phyloP scores from a whole-genome alignment of 1,140 invertebrate genomes.

The Ooceraea biroi region DNA sequence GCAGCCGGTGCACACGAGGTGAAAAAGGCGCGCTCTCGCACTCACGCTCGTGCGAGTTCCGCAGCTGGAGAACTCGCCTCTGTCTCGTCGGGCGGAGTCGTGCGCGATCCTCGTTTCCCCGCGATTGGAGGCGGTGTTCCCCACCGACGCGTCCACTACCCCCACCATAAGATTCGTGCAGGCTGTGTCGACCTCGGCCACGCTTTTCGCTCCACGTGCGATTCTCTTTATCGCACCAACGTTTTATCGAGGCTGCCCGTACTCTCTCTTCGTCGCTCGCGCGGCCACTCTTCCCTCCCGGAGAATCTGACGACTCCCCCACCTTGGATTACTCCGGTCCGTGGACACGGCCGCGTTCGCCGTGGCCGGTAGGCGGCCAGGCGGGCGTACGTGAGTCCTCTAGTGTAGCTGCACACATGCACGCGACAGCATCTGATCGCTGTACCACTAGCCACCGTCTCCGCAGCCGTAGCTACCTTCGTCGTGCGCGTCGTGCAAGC shows the following conservation, averaged over 20 bases:
- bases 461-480: conserved; percentile 69
- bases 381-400: conserved; percentile 75
- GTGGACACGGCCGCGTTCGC: conserved; percentile 70
- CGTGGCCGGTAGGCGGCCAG: conserved; percentile 76
- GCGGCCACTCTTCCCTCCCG: conserved; percentile 13
- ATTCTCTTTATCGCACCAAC: conserved; percentile 46
- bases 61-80: conserved; percentile 68
- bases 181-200: conserved; percentile 73
- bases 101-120: conserved; percentile 77
- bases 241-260: conserved; percentile 4
- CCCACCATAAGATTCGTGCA: conserved; percentile 77
- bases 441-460: conserved; percentile 70
- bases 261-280: conserved; percentile 17
- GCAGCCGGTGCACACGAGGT: conserved; percentile 67
- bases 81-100: conserved; percentile 73
- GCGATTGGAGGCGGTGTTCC: conserved; percentile 74
- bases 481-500: conserved; percentile 67
- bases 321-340: conserved; percentile 62
- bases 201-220: conserved; percentile 64
- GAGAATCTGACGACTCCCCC: conserved; percentile 75
- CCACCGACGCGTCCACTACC: conserved; percentile 66
- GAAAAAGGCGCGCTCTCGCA: conserved; percentile 69
- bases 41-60: conserved; percentile 59
- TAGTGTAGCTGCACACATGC: conserved; percentile 86
- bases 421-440: conserved; percentile 85